Conservation (phyloP, 2,888 invertebrate genomes). For the Lymantria monacha region DNA sequence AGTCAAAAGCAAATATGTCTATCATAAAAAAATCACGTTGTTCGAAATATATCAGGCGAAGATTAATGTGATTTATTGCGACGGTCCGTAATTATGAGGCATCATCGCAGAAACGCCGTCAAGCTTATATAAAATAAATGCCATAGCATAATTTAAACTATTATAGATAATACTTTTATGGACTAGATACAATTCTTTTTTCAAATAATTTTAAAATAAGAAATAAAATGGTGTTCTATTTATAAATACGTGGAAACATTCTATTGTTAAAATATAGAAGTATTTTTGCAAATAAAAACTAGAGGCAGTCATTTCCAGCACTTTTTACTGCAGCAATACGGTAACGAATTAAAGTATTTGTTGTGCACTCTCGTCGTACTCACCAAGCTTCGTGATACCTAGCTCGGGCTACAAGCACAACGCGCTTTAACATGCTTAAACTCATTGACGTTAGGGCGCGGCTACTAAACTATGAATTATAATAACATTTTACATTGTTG, state of each 20-base stretch:
- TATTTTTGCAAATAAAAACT: not conserved
- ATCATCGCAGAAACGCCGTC: no score
- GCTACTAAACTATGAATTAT: slow-evolving; percentile 5
- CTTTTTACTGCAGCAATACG: slow-evolving; percentile 5
- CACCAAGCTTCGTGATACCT: slow-evolving; percentile 28
- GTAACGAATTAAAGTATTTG: slow-evolving; percentile 43
- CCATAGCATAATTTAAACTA: no score
- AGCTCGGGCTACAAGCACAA: slow-evolving; percentile 31
- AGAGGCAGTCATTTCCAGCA: slow-evolving; percentile 15
- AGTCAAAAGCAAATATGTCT: no score
- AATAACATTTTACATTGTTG: no score
- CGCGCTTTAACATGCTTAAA: slow-evolving; percentile 25
- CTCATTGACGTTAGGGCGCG: slow-evolving; percentile 18
- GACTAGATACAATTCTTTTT: no score
- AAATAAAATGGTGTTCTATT: not conserved
- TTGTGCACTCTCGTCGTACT: slow-evolving; percentile 27
- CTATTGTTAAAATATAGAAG: not conserved
- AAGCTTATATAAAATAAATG: no score
- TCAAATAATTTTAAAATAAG: no score
- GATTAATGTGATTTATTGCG: no score
- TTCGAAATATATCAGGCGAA: no score
- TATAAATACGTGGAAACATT: not conserved
- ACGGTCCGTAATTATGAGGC: no score
- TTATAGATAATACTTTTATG: no score
- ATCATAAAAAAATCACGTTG: no score